These are phyloP conservation scores for Cuniculus paca DNA, from an alignment of 2,797 vertebrate genomes.

Conservation along the genomic window DNA sequence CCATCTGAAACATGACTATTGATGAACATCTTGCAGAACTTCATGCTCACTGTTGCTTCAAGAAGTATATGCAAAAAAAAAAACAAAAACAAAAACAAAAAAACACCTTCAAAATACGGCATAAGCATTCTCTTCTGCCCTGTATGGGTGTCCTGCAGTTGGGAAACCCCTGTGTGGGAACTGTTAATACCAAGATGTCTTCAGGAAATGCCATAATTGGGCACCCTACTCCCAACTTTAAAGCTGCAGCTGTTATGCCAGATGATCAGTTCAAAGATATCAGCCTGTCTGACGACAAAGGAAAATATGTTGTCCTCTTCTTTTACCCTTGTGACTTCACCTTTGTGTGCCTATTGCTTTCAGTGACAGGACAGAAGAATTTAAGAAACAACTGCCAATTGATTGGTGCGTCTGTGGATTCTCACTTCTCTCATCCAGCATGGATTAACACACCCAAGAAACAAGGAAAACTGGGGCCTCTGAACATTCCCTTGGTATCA, in stretches of 20 bases:
- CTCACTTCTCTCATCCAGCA: no score
- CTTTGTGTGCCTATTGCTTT: constrained; percentile 99
- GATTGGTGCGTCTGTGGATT: constrained; percentile 86
- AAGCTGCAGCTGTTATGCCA: constrained; percentile 96
- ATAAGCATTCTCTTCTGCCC: no score
- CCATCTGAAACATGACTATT: not conserved
- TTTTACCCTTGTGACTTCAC: constrained; percentile 99
- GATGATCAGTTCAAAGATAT: constrained; percentile 96
- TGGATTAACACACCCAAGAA: constrained; percentile 94
- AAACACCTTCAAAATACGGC: no score
- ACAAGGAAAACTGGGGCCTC: constrained; percentile 95
- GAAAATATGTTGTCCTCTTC: constrained; percentile 94
- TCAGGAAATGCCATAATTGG: constrained; percentile 97
- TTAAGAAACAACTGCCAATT: constrained; percentile 96
- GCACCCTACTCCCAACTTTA: constrained; percentile 95
- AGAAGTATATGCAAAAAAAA: no score
- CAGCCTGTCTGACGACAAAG: constrained; percentile 90
- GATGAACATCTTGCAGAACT: not conserved
- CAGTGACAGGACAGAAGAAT: constrained; percentile 95
- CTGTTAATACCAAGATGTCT: constrained; percentile 92
- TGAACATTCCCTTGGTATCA: constrained; percentile 96
- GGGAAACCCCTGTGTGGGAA: no score
- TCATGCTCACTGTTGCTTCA: not conserved
- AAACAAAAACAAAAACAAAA: no score
- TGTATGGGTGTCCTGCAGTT: no score